A percentile compares a stretch with the other conserved stretches of the same genome.
Conservation (phyloP, 2,113 vertebrate genomes). For the Oreamnos americanus region DNA sequence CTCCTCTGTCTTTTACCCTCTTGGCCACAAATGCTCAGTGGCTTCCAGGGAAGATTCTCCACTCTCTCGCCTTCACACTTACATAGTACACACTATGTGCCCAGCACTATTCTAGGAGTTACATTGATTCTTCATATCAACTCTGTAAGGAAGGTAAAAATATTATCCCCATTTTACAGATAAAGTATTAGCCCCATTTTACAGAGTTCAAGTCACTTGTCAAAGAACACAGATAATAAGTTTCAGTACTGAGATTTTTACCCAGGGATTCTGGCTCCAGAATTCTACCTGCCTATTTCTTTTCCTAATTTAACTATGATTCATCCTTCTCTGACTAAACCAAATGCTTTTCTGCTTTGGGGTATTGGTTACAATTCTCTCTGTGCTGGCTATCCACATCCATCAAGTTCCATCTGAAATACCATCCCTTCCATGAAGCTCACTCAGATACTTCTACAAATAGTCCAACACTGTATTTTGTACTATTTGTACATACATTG, state of each 20-base stretch:
- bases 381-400: neutral
- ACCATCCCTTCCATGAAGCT: neutral
- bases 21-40: neutral
- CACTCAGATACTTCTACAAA: neutral
- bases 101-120: neutral
- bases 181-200: neutral
- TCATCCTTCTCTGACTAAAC: neutral
- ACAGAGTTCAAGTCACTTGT: neutral
- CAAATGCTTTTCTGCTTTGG: neutral
- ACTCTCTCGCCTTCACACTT: neutral
- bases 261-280: neutral
- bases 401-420: slow-evolving; percentile 4
- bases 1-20: neutral
- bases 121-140: neutral
- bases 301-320: neutral
- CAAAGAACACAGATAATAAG: neutral
- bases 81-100: neutral
- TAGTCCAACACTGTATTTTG: neutral
- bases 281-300: neutral
- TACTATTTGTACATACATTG: neutral
- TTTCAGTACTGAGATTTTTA: neutral
- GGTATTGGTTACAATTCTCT: neutral
- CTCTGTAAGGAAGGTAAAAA: neutral
- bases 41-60: neutral
- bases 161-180: neutral